Conservation (phyloP, 2,113 vertebrate species). For the Anguilla rostrata region DNA sequence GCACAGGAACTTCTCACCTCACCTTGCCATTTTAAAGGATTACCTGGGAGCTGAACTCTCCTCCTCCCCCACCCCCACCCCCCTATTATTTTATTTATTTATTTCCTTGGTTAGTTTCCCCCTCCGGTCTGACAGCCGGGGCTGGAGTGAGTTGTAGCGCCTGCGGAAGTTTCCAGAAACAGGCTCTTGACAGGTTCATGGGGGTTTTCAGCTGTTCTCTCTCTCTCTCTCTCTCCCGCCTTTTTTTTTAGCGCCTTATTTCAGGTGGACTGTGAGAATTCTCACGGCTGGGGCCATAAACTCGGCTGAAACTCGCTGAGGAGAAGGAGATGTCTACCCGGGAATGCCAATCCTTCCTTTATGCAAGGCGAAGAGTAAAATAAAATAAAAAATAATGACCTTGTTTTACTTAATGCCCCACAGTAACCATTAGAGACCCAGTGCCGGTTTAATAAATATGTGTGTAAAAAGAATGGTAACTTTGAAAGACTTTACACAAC, state of each 20-base stretch:
- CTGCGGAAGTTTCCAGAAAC: slow-evolving; percentile 62
- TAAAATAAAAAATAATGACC: not conserved
- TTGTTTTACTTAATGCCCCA: not conserved
- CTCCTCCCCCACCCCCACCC: slow-evolving; percentile 28
- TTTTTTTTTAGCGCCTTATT: slow-evolving; percentile 18
- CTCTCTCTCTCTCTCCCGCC: not conserved
- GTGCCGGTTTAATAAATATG: not conserved
- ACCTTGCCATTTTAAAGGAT: slow-evolving; percentile 76
- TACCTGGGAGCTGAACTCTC: slow-evolving; percentile 72
- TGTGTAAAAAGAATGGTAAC: not conserved
- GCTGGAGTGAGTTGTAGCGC: slow-evolving; percentile 68
- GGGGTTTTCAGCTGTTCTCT: slow-evolving; percentile 20
- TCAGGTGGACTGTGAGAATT: slow-evolving; percentile 17
- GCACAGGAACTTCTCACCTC: slow-evolving; percentile 71
- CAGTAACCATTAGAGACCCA: not conserved
- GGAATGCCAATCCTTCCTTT: not conserved
- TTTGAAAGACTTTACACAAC: not conserved
- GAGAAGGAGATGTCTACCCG: not conserved
- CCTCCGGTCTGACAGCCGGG: slow-evolving; percentile 63
- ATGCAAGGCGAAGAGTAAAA: not conserved
- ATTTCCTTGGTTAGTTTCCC: slow-evolving; percentile 57
- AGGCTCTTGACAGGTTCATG: slow-evolving; percentile 64
- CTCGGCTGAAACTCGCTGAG: not conserved
- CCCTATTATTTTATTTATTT: slow-evolving; percentile 45
- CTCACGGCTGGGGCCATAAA: not conserved